Conservation (phyloP, 2,797 vertebrate species). For the Tapirus indicus region DNA sequence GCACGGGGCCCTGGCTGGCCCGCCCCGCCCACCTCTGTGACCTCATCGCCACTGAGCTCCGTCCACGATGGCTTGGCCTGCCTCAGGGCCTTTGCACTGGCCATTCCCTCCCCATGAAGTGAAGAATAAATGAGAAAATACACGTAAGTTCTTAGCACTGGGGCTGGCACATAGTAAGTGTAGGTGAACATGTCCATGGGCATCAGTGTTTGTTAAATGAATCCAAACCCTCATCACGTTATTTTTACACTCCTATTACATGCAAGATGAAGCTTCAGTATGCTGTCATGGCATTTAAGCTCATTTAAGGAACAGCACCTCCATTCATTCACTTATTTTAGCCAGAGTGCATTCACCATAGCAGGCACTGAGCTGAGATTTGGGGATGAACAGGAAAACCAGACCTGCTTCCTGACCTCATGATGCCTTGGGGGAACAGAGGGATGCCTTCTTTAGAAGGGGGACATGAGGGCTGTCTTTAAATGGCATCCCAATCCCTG, state of each 20-base stretch:
- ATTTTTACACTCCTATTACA: not conserved
- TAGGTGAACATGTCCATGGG: not conserved
- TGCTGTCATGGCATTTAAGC: not conserved
- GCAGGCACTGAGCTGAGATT: no score
- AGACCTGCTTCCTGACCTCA: not conserved
- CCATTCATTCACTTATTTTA: not conserved
- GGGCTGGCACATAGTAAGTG: no score
- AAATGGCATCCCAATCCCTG: not conserved
- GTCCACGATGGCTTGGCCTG: fast-evolving
- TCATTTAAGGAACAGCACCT: fast-evolving
- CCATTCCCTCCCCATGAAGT: no score
- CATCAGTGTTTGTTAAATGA: not conserved
- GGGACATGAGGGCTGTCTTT: not conserved
- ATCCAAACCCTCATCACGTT: not conserved
- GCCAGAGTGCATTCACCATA: not conserved
- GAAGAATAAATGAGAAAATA: not conserved
- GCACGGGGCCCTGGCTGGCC: no score
- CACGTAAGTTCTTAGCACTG: not conserved
- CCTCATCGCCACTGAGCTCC: not conserved
- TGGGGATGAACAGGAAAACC: not conserved
- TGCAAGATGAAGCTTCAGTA: not conserved
- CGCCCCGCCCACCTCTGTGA: not conserved
- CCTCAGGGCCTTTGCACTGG: not conserved
- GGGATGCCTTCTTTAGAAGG: not conserved
- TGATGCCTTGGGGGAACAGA: not conserved